Evolutionary conservation across 2,797 vertebrate species (phyloP).

Genomic region (Diplodus sargus): DNA sequence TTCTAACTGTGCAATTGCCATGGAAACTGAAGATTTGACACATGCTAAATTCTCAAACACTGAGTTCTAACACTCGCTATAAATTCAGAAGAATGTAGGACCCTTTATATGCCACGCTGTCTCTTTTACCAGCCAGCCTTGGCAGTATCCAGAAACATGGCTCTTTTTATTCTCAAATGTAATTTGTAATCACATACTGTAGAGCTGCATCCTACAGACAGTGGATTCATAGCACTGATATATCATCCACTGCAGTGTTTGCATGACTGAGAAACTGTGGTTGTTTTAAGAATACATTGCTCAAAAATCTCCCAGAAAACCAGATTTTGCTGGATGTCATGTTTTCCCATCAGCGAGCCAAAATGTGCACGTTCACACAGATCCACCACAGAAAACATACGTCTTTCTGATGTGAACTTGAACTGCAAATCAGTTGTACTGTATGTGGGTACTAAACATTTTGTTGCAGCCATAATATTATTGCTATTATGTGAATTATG

Average conservation of each 20-base stretch:
- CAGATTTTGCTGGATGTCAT: no score
- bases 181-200: not conserved
- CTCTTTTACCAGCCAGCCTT: not conserved
- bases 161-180: not conserved
- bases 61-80: slow-evolving; percentile 23
- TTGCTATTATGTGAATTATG: no score
- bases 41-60: slow-evolving; percentile 43
- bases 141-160: not conserved
- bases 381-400: no score
- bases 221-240: not conserved
- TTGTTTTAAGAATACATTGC: not conserved
- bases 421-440: not conserved
- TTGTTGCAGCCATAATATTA: no score
- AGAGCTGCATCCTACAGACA: not conserved
- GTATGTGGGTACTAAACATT: not conserved
- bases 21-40: slow-evolving; percentile 73
- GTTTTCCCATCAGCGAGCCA: not conserved
- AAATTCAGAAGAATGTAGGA: slow-evolving; percentile 15
- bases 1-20: slow-evolving; percentile 66
- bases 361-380: no score
- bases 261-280: not conserved
- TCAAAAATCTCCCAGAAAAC: not conserved
- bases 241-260: not conserved
- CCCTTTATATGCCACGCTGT: slow-evolving; percentile 7
- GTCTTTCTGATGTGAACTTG: not conserved